Percentiles rank a stretch among this genome's conserved stretches.
Conservation (phyloP, 2,888 invertebrate species). For the Phorcus lineatus region DNA sequence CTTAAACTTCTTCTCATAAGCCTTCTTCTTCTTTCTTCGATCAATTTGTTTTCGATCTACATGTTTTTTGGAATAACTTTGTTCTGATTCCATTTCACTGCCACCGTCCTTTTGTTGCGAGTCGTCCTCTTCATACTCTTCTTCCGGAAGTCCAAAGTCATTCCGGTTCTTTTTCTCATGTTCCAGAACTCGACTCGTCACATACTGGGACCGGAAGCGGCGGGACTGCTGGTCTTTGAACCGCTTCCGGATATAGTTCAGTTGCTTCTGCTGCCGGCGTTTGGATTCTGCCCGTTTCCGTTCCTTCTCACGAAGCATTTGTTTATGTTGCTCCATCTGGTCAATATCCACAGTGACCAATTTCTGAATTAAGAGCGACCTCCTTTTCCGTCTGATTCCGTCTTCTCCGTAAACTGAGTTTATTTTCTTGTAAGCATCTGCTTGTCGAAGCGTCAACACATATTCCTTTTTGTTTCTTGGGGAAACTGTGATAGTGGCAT, state of each 20-base stretch:
- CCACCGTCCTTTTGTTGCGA: not conserved
- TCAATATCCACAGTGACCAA: slow-evolving; percentile 51
- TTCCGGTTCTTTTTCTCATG: slow-evolving; percentile 55
- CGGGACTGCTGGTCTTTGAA: slow-evolving; percentile 59
- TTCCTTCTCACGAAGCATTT: slow-evolving; percentile 44
- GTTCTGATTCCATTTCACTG: not conserved
- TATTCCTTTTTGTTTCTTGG: slow-evolving; percentile 41
- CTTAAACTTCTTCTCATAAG: slow-evolving; percentile 46
- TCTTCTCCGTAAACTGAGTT: slow-evolving; percentile 55
- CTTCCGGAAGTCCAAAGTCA: slow-evolving; percentile 64
- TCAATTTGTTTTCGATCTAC: not conserved
- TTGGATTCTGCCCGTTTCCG: slow-evolving; percentile 32
- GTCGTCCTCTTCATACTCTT: slow-evolving; percentile 30
- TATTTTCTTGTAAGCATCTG: slow-evolving; percentile 53
- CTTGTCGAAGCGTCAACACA: slow-evolving; percentile 54
- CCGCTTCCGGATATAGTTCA: slow-evolving; percentile 50
- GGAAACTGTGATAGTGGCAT: slow-evolving; percentile 33
- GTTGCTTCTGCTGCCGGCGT: slow-evolving; percentile 41
- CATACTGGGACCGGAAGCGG: slow-evolving; percentile 66
- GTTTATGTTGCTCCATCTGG: slow-evolving; percentile 36
- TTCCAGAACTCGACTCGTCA: slow-evolving; percentile 63
- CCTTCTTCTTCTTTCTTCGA: not conserved
- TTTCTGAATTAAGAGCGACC: slow-evolving; percentile 56
- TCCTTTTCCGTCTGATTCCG: slow-evolving; percentile 41
- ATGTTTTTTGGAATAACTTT: not conserved